Conservation (phyloP, 2,888 invertebrate species). For the Platycnemis pennipes region DNA sequence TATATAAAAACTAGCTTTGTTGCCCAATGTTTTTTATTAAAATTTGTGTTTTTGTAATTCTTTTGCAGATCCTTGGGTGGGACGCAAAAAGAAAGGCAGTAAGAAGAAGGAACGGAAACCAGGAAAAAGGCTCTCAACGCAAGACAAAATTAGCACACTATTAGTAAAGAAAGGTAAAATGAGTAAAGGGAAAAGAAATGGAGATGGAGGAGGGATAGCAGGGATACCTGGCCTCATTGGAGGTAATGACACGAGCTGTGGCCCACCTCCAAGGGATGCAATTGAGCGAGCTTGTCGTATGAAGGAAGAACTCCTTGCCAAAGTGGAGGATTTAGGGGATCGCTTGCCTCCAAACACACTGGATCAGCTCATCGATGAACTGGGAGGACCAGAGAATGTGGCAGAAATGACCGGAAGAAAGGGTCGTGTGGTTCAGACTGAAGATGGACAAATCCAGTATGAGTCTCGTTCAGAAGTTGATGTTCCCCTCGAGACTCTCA, state of each 20-base stretch:
- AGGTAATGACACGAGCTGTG: conserved; percentile 80
- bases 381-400: conserved; percentile 98
- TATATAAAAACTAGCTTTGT: not conserved
- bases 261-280: conserved; percentile 88
- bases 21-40: too few relatives aligned
- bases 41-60: conserved; percentile 52
- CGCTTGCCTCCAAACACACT: conserved; percentile 97
- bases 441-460: conserved; percentile 95
- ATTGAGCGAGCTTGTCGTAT: conserved; percentile 94
- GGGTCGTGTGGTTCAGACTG: conserved; percentile 94
- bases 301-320: conserved; percentile 93
- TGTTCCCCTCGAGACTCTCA: conserved; percentile 97
- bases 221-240: conserved; percentile 33
- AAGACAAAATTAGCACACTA: conserved; percentile 90
- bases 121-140: conserved; percentile 85
- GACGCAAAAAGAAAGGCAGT: conserved; percentile 80
- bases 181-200: conserved; percentile 69
- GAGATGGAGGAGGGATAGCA: conserved; percentile 68
- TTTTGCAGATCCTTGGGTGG: conserved; percentile 88
- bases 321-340: conserved; percentile 92
- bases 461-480: conserved; percentile 97
- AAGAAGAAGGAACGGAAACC: conserved; percentile 81
- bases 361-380: conserved; percentile 98
- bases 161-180: conserved; percentile 79
- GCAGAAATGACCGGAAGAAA: conserved; percentile 99